These are phyloP conservation scores for Ceratosolen solmsi DNA, from an alignment of 1,140 invertebrate genomes.

Conservation along the genomic window DNA sequence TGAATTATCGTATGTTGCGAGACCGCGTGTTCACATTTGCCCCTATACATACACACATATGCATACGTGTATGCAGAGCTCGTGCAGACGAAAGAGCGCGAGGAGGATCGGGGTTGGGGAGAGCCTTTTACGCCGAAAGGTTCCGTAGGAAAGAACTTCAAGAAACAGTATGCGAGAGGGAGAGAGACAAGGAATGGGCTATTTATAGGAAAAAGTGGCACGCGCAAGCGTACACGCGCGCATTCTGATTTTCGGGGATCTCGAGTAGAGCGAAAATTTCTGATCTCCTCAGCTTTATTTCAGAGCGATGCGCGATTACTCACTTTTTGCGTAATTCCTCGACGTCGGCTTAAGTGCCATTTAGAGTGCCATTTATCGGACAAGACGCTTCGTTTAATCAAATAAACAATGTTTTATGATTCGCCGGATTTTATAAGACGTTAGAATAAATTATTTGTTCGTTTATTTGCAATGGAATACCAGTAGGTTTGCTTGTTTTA, in stretches of 20 bases:
- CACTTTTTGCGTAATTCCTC: not conserved
- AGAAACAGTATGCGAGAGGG: not conserved
- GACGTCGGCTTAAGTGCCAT: not conserved
- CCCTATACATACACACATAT: not conserved
- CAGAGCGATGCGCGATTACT: no score
- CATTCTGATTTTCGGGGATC: conserved; percentile 12
- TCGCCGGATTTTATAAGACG: no score
- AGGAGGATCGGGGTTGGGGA: not conserved
- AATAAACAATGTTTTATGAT: no score
- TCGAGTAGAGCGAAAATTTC: not conserved
- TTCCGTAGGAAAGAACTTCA: no score
- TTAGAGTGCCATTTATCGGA: no score
- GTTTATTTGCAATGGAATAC: no score
- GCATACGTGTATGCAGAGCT: no score
- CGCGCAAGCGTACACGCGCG: not conserved
- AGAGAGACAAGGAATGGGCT: not conserved
- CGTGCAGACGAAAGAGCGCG: not conserved
- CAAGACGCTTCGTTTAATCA: no score
- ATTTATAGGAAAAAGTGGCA: conserved; percentile 19
- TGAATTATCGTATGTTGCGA: conserved; percentile 17
- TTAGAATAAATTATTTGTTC: no score
- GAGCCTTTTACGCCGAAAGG: no score
- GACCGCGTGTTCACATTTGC: not conserved
- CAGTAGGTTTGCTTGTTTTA: no score
- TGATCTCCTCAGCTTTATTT: not conserved